These are phyloP conservation scores for Agrilus cyanescens DNA, from an alignment of 2,888 invertebrate species.

Conservation along the genomic window DNA sequence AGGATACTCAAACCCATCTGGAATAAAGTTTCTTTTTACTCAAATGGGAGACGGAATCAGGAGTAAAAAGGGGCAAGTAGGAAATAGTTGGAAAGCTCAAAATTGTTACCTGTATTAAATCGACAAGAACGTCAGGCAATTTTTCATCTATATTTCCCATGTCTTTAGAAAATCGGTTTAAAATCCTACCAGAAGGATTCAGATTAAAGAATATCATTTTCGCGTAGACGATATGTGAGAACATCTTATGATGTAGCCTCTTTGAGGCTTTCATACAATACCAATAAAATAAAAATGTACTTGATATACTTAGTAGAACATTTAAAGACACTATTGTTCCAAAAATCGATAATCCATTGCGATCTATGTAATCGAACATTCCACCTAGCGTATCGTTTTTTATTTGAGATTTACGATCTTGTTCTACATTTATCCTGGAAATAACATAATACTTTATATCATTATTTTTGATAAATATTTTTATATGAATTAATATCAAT, in stretches of 20 bases:
- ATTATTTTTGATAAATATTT: no score
- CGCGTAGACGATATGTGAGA: constrained; percentile 45
- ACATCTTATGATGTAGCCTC: constrained; percentile 43
- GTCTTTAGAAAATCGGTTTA: constrained; percentile 64
- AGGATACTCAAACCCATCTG: constrained; percentile 50
- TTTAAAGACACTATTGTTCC: constrained; percentile 21
- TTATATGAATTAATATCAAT: no score
- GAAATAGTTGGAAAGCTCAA: constrained; percentile 21
- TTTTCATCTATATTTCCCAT: constrained; percentile 47
- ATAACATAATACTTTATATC: no score
- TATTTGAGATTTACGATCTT: no score
- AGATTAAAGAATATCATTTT: constrained; percentile 59
- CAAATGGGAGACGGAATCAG: not conserved
- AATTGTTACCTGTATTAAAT: constrained; percentile 34
- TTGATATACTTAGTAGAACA: constrained; percentile 33
- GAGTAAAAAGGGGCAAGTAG: not conserved
- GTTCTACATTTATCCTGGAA: no score
- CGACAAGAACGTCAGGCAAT: constrained; percentile 39
- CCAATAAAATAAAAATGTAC: constrained; percentile 41
- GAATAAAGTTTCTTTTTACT: constrained; percentile 19
- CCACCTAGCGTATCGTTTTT: no score
- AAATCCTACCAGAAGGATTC: constrained; percentile 50
- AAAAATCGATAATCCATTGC: constrained; percentile 8
- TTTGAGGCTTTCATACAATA: constrained; percentile 43
- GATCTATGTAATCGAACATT: no score